Evolutionary conservation across 2,113 vertebrate genomes (phyloP).

Genomic region (Dolichallabes microphthalmus): DNA sequence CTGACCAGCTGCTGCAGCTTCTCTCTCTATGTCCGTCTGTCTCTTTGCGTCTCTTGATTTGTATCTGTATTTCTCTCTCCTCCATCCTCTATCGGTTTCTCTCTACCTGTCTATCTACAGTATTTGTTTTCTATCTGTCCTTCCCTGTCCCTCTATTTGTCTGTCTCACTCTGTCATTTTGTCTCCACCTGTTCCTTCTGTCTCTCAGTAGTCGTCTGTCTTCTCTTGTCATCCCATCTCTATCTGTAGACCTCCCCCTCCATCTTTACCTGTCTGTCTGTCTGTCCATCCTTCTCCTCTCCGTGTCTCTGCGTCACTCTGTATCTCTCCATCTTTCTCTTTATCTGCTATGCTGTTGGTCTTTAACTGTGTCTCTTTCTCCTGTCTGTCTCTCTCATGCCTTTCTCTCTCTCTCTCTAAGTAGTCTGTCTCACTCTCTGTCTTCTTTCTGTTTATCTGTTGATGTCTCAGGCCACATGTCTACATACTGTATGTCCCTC

Average conservation of each 20-base stretch:
- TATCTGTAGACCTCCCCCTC: background rate
- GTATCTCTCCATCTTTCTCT: background rate
- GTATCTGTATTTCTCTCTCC: background rate
- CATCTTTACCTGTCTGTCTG: background rate
- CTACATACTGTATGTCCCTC: background rate
- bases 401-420: background rate
- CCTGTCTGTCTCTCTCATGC: background rate
- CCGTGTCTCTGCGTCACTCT: background rate
- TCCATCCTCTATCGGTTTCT: background rate
- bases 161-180: background rate
- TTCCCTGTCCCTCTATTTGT: background rate
- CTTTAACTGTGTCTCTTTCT: background rate
- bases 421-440: background rate
- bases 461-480: background rate
- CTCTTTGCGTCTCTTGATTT: background rate
- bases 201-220: background rate
- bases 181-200: background rate
- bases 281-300: background rate
- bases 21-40: background rate
- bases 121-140: background rate
- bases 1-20: constrained; percentile 1
- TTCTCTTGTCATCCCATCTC: background rate
- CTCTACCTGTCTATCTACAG: background rate
- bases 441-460: background rate
- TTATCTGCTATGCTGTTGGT: background rate